These are phyloP conservation scores for Conops quadrifasciatus DNA, from an alignment of 2,888 invertebrate genomes.

Conservation along the genomic window DNA sequence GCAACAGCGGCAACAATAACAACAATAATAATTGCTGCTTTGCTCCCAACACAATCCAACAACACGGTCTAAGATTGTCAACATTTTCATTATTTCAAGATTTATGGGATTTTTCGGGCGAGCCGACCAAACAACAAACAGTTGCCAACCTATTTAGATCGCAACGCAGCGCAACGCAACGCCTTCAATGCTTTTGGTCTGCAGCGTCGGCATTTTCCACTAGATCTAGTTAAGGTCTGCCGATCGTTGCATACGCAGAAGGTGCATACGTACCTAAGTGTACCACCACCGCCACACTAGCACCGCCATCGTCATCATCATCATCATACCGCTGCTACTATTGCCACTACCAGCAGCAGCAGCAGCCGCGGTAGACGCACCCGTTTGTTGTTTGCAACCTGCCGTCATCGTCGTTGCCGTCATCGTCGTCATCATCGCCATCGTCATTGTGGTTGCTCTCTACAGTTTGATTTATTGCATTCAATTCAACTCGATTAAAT, in stretches of 20 bases:
- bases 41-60: slow-evolving; percentile 23
- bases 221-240: background rate
- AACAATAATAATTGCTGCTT: slow-evolving; percentile 9
- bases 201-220: slow-evolving; percentile 7
- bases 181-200: slow-evolving; percentile 5
- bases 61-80: slow-evolving; percentile 44
- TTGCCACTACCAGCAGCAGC: slow-evolving; percentile 1
- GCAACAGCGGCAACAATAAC: slow-evolving; percentile 14
- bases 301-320: slow-evolving; percentile 9
- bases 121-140: slow-evolving; percentile 9
- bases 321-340: background rate
- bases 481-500: slow-evolving; percentile 24
- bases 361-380: slow-evolving; percentile 16
- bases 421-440: no score
- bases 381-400: slow-evolving; percentile 38
- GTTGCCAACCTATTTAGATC: slow-evolving; percentile 18
- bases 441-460: background rate
- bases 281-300: slow-evolving; percentile 2
- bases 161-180: slow-evolving; percentile 16
- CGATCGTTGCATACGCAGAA: slow-evolving; percentile 1
- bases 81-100: slow-evolving; percentile 45
- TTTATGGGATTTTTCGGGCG: slow-evolving; percentile 42
- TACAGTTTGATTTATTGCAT: slow-evolving; percentile 40
- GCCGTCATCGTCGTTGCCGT: slow-evolving; percentile 37
- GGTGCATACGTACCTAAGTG: background rate